Percentiles rank a stretch among this genome's conserved stretches.
phyloP scores from a whole-genome alignment of 2,888 invertebrate genomes.

The Phengaris arion region DNA sequence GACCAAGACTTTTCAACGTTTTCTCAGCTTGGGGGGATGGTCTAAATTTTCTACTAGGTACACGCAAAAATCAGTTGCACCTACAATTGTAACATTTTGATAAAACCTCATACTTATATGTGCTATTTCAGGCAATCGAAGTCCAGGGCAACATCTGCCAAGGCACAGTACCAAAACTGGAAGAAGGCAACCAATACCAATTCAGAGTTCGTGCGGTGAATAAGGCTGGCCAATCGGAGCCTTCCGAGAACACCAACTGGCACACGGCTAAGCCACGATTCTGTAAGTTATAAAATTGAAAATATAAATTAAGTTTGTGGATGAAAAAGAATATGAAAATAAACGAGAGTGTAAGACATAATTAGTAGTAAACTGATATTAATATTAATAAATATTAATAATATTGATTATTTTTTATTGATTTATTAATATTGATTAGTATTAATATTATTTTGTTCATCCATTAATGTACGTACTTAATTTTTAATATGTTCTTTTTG shows the following conservation, averaged over 20 bases:
- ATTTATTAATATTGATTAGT: too few species aligned
- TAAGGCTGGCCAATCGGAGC: slow-evolving; percentile 95
- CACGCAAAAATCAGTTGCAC: not conserved
- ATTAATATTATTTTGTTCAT: too few species aligned
- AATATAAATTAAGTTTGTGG: too few species aligned
- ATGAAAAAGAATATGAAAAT: too few species aligned
- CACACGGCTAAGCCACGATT: slow-evolving; percentile 93
- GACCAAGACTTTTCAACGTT: not conserved
- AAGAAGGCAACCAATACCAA: slow-evolving; percentile 97
- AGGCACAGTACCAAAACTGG: slow-evolving; percentile 92
- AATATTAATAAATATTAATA: too few species aligned
- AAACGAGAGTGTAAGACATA: too few species aligned
- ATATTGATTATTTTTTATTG: too few species aligned
- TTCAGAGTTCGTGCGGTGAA: slow-evolving; percentile 97
- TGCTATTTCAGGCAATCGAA: slow-evolving; percentile 81
- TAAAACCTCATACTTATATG: not conserved
- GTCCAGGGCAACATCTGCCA: slow-evolving; percentile 90
- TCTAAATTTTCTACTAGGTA: not conserved
- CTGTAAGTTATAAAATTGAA: slow-evolving; percentile 80
- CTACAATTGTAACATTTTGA: not conserved
- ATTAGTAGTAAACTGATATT: too few species aligned
- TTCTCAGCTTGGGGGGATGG: not conserved
- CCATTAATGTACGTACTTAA: too few species aligned
- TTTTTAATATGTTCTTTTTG: too few species aligned
- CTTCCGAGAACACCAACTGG: slow-evolving; percentile 94